Base-by-base conservation (phyloP, 2,888 invertebrate genomes). In the Chrysotoxum bicinctum region DNA sequence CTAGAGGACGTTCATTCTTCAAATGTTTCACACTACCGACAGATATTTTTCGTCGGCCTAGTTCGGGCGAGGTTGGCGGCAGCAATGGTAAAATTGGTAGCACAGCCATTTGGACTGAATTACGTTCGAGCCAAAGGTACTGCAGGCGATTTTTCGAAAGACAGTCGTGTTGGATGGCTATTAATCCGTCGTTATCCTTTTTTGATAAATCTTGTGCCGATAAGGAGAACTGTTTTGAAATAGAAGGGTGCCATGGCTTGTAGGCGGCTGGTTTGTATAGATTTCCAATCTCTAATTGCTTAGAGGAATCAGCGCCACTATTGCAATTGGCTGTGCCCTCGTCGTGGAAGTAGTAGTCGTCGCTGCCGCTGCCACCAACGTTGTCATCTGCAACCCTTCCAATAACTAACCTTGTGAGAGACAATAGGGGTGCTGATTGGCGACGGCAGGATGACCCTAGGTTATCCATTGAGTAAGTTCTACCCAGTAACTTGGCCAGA, bases 391-490 rank as follows among this genome's bases (percentile, higher is more conserved):
- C 40, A 66, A 45, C 43, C 26, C 37, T 69, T 37, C 30, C 50
- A 26, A 75, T 79, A 70, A 78, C 60, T 77, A 68, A 54, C 50
- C 58, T 64, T 75, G 83, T 81, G 64, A 76, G 37, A 40, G 77
- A 62, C 80, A 76, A 45, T 32, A 40, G 69, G n/a, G 62, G 32
- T 19, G 21, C 43, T 64, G 75, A 50, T 58, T 56, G 45, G 19
- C 26, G 54, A 14, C 26, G 79, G 30, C 26, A 62, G 56, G 74
- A 60, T 75, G 74, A 73, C 87, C 87, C 74, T 45, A 93, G 90
- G 89, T 93, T 93, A 85, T 93, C 93, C 86, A 92, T 92, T 6
- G 93, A 93, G 37, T 91, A 91, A n/a, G 93, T 90, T 89, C 93
- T 93, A 19, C 92, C 92, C 72, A 93, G 90, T 62, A 93, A 89